These are phyloP conservation scores for Crotalus helleri DNA, from an alignment of 2,113 vertebrate species.

Conservation along the genomic window DNA sequence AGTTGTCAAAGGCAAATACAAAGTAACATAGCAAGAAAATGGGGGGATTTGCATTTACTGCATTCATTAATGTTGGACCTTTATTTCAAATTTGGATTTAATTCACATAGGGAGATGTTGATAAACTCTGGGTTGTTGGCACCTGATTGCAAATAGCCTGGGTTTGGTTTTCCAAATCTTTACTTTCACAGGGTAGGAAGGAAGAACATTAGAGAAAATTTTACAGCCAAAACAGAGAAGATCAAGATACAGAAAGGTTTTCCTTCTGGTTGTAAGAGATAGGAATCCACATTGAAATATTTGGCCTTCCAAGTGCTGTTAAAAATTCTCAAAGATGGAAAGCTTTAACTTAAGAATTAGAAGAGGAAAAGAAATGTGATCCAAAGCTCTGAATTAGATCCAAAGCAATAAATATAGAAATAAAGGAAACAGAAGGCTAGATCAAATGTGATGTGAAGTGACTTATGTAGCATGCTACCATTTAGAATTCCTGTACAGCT, in stretches of 20 bases:
- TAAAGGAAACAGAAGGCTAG: conserved; percentile 15
- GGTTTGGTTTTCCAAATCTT: not conserved
- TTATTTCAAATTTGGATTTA: not conserved
- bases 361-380: too few relatives aligned
- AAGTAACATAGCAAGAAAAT: not conserved
- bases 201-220: not conserved
- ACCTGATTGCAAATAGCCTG: not conserved
- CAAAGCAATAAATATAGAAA: not conserved
- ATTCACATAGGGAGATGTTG: not conserved
- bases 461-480: not conserved
- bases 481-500: not conserved
- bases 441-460: not conserved
- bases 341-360: not conserved
- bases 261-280: not conserved
- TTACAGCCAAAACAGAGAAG: not conserved
- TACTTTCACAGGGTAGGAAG: not conserved
- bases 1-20: not conserved
- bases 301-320: not conserved
- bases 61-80: not conserved
- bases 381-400: not conserved
- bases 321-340: not conserved
- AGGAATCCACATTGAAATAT: not conserved
- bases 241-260: not conserved
- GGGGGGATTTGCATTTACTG: not conserved
- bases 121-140: not conserved